Evolutionary conservation across 2,888 invertebrate species (phyloP).

Genomic region (Hirtodrosophila duncani): DNA sequence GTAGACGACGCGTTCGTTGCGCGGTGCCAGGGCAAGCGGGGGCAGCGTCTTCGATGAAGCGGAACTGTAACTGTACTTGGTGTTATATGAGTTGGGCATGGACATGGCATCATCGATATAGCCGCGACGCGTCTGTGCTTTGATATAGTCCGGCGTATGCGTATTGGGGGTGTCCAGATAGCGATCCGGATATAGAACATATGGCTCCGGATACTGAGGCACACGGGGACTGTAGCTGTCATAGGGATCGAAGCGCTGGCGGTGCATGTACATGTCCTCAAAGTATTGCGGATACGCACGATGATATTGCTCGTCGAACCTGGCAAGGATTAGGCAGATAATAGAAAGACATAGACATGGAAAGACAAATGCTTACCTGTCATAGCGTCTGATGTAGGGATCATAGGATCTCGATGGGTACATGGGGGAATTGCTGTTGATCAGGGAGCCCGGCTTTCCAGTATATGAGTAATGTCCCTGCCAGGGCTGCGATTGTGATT

Average conservation of each 20-base stretch:
- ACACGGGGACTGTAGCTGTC: slow-evolving; percentile 77
- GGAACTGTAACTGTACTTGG: slow-evolving; percentile 47
- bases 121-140: slow-evolving; percentile 45
- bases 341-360: neutral
- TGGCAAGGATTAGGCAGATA: slow-evolving; percentile 35
- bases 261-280: slow-evolving; percentile 75
- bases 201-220: slow-evolving; percentile 75
- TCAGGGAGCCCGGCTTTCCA: slow-evolving; percentile 37
- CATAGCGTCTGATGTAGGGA: slow-evolving; percentile 76
- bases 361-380: too few species aligned
- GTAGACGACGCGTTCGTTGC: slow-evolving; percentile 81
- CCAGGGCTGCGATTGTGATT: slow-evolving; percentile 51
- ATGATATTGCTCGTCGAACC: slow-evolving; percentile 76
- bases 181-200: slow-evolving; percentile 76
- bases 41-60: slow-evolving; percentile 62
- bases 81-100: slow-evolving; percentile 53
- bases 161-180: slow-evolving; percentile 76
- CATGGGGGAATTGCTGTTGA: slow-evolving; percentile 59
- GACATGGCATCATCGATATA: slow-evolving; percentile 66
- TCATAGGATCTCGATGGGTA: slow-evolving; percentile 77
- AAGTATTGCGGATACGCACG: slow-evolving; percentile 76
- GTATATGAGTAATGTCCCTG: slow-evolving; percentile 36
- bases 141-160: slow-evolving; percentile 70
- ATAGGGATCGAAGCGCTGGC: slow-evolving; percentile 76
- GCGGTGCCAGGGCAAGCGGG: slow-evolving; percentile 24